A percentile compares a stretch with the other conserved stretches of the same genome.
Evolutionary conservation across 2,113 vertebrate species (phyloP).

Genomic region (Hemibagrus wyckioides): DNA sequence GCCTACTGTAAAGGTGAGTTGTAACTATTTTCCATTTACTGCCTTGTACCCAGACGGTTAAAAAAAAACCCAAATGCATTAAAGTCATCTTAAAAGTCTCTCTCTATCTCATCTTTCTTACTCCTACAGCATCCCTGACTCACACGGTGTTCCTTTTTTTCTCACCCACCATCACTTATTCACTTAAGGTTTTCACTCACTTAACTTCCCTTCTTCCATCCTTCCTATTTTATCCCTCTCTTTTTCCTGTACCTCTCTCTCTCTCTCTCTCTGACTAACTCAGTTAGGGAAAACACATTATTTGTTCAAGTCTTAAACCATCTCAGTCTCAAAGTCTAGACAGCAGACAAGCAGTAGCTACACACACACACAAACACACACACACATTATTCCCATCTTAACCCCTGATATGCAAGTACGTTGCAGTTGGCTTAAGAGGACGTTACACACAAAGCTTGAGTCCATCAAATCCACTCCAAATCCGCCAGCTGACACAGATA

Average conservation of each 20-base stretch:
- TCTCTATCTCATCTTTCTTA: not conserved
- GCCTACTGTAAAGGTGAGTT: not conserved
- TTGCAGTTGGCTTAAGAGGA: slow-evolving; percentile 38
- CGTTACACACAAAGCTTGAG: slow-evolving; percentile 28
- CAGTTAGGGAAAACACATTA: not conserved
- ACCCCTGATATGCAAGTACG: slow-evolving; percentile 29
- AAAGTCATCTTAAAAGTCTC: not conserved
- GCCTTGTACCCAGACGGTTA: not conserved
- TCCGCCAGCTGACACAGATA: slow-evolving; percentile 43
- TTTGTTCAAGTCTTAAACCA: not conserved
- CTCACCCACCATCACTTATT: not conserved
- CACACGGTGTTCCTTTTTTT: not conserved
- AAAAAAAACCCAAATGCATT: not conserved
- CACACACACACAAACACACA: slow-evolving; percentile 1
- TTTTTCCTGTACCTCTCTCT: not conserved
- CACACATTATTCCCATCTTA: not conserved
- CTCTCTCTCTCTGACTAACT: not conserved
- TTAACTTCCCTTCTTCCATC: not conserved
- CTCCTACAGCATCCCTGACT: not conserved
- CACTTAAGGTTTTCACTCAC: not conserved
- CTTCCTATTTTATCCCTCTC: not conserved
- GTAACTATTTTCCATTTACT: not conserved
- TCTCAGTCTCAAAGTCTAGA: slow-evolving; percentile 18
- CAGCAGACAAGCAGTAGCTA: slow-evolving; percentile 26
- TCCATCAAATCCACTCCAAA: slow-evolving; percentile 43